phyloP scores from a whole-genome alignment of 2,888 invertebrate species.

The Euclidia mi region DNA sequence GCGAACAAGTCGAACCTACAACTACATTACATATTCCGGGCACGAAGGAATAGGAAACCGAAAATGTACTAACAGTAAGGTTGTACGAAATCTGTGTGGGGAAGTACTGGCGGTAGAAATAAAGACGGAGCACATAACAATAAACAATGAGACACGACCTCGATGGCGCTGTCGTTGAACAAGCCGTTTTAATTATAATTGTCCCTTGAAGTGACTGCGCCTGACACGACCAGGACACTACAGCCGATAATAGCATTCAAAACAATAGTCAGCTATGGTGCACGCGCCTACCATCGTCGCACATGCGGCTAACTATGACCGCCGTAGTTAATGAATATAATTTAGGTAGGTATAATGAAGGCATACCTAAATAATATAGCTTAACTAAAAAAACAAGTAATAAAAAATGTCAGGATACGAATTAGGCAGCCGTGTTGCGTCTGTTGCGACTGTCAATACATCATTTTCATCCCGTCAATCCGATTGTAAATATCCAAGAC shows the following conservation, averaged over 20 bases:
- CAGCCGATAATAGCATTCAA: constrained; percentile 47
- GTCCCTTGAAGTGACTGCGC: constrained; percentile 64
- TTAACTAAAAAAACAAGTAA: too few species aligned
- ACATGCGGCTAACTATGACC: not conserved
- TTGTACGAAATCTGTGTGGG: constrained; percentile 23
- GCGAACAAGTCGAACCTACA: not conserved
- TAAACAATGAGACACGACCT: constrained; percentile 68
- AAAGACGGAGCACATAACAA: constrained; percentile 66
- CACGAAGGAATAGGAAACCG: constrained; percentile 16
- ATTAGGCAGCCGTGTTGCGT: too few species aligned
- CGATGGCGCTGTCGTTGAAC: constrained; percentile 54
- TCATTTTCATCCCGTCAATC: too few species aligned
- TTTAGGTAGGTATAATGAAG: too few species aligned
- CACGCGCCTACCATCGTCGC: constrained; percentile 14
- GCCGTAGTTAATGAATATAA: not conserved
- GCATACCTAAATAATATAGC: too few species aligned
- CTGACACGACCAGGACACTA: constrained; percentile 55
- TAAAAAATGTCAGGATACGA: too few species aligned
- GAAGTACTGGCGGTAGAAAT: constrained; percentile 45
- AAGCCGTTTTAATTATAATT: constrained; percentile 69
- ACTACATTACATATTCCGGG: not conserved
- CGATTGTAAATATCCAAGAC: too few species aligned
- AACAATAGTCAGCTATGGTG: constrained; percentile 53
- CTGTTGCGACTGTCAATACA: too few species aligned
- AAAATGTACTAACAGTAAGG: constrained; percentile 23